These are phyloP conservation scores for Cerastoderma edule DNA, from an alignment of 2,888 invertebrate species.

Conservation along the genomic window DNA sequence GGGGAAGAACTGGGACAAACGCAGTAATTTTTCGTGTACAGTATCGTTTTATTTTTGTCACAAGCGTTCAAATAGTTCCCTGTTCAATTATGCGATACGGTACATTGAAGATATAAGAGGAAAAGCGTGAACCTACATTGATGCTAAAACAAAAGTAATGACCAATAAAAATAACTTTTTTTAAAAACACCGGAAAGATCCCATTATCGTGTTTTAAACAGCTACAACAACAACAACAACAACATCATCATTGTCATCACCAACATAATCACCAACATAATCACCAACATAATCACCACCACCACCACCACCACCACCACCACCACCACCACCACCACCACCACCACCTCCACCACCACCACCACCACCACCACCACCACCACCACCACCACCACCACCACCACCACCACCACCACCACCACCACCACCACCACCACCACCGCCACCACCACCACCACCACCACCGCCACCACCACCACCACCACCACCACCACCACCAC, in stretches of 20 bases:
- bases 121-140: no score
- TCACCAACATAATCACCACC: no score
- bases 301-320: background rate
- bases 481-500: background rate
- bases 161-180: no score
- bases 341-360: background rate
- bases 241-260: background rate
- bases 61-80: no score
- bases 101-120: no score
- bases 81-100: no score
- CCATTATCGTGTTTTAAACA: background rate
- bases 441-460: background rate
- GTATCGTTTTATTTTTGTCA: no score
- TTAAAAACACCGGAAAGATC: no score
- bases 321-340: background rate
- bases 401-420: background rate
- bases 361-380: background rate
- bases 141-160: no score
- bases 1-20: no score
- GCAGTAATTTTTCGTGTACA: no score
- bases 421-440: background rate
- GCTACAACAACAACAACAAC: background rate
- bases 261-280: no score
- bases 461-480: background rate
- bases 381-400: background rate